These are phyloP conservation scores for Embiotoca jacksoni DNA, from an alignment of 2,113 vertebrate species.

Conservation along the genomic window DNA sequence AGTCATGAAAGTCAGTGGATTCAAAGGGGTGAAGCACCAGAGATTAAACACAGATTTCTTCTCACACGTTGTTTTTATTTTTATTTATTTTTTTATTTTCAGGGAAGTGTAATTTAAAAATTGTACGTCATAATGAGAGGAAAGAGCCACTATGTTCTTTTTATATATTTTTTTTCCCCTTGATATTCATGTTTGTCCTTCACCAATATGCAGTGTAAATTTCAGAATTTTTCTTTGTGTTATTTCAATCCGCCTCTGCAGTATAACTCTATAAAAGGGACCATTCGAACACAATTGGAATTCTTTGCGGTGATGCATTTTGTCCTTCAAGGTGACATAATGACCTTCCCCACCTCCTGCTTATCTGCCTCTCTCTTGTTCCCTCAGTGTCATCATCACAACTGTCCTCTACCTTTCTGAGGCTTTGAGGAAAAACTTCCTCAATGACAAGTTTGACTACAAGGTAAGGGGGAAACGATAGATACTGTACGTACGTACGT, in stretches of 20 bases:
- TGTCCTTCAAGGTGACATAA: not conserved
- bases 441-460: conserved; percentile 98
- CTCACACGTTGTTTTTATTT: not conserved
- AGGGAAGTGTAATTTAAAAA: not conserved
- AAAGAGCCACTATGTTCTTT: not conserved
- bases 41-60: not conserved
- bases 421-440: conserved; percentile 97
- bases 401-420: conserved; percentile 98
- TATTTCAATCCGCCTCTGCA: not conserved
- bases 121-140: not conserved
- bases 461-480: conserved; percentile 82
- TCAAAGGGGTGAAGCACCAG: not conserved
- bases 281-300: not conserved
- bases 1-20: not conserved
- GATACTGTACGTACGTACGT: not conserved
- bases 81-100: not conserved
- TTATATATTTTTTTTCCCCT: not conserved
- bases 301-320: not conserved
- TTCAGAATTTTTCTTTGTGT: not conserved
- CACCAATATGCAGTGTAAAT: not conserved
- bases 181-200: conserved; percentile 18
- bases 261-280: not conserved
- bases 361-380: conserved; percentile 44
- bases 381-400: conserved; percentile 95
- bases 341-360: not conserved